A percentile compares a stretch with the other conserved stretches of the same genome.
phyloP scores from a whole-genome alignment of 2,113 vertebrate species.

The Indri indri region DNA sequence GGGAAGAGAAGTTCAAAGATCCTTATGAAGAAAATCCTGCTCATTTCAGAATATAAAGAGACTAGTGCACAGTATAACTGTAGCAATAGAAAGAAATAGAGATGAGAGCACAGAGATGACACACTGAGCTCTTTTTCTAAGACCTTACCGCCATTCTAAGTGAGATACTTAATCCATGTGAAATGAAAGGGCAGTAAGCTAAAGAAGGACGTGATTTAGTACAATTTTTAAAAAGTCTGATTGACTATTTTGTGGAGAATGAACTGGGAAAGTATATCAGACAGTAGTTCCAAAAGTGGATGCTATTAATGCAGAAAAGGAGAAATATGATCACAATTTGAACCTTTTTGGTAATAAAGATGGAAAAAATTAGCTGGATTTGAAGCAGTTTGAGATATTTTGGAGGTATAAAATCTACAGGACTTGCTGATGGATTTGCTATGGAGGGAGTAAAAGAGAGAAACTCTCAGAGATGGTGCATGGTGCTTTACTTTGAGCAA shows the following conservation, averaged over 20 bases:
- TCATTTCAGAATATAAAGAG: background rate
- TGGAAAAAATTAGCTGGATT: background rate
- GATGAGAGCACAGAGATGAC: background rate
- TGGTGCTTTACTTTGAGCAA: background rate
- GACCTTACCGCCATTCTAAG: background rate
- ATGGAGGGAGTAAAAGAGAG: background rate
- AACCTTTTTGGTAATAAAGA: background rate
- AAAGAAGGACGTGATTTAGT: background rate
- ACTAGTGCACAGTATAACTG: background rate
- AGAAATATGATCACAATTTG: background rate
- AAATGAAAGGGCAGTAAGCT: background rate
- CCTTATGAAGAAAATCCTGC: background rate
- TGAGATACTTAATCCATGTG: background rate
- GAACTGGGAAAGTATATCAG: background rate
- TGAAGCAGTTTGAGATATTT: background rate
- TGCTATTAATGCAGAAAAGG: background rate
- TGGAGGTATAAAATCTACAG: background rate
- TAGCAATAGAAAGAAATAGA: background rate
- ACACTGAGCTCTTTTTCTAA: background rate
- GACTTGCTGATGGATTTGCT: background rate
- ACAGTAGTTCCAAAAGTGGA: background rate
- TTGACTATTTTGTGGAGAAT: background rate
- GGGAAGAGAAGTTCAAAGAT: background rate
- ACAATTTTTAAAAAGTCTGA: background rate
- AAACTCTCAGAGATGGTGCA: background rate